A percentile compares a stretch with the other conserved stretches of the same genome.
Evolutionary conservation across 2,797 vertebrate species (phyloP).

Genomic region (Poeciliopsis gracilis): DNA sequence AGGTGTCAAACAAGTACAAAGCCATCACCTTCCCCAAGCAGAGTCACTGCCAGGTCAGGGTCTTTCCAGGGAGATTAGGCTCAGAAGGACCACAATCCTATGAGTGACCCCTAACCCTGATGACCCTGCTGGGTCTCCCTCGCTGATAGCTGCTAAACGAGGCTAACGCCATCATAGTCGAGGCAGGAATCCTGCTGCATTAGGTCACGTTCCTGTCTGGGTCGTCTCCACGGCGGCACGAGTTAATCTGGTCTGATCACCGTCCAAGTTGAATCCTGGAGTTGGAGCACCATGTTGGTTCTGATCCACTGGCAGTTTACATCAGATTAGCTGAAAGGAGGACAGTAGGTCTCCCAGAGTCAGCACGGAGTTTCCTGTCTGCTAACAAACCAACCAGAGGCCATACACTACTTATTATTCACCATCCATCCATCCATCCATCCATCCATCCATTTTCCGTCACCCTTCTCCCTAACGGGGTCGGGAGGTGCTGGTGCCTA

Average conservation of each 20-base stretch:
- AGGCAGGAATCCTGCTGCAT: constrained; percentile 49
- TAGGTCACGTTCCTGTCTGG: constrained; percentile 81
- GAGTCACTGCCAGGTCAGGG: too few relatives aligned
- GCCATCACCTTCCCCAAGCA: too few relatives aligned
- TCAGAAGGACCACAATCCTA: constrained; percentile 38
- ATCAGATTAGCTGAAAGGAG: constrained; percentile 66
- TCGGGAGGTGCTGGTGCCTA: too few relatives aligned
- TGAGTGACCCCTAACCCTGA: constrained; percentile 32
- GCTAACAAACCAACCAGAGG: background rate
- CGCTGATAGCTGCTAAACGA: constrained; percentile 64
- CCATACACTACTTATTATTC: background rate
- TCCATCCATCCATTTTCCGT: too few relatives aligned
- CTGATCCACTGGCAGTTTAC: constrained; percentile 33
- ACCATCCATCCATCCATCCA: too few relatives aligned
- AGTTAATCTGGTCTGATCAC: constrained; percentile 50
- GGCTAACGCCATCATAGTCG: constrained; percentile 84
- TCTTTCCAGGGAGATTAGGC: too few relatives aligned
- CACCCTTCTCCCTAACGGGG: too few relatives aligned
- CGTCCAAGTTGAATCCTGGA: constrained; percentile 34
- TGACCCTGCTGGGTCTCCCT: constrained; percentile 58
- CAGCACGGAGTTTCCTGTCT: background rate
- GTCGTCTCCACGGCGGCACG: constrained; percentile 26
- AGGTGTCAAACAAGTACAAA: too few relatives aligned
- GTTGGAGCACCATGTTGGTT: constrained; percentile 18
- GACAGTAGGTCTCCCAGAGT: constrained; percentile 28